phyloP scores from a whole-genome alignment of 2,797 vertebrate genomes.

The Smutsia gigantea region DNA sequence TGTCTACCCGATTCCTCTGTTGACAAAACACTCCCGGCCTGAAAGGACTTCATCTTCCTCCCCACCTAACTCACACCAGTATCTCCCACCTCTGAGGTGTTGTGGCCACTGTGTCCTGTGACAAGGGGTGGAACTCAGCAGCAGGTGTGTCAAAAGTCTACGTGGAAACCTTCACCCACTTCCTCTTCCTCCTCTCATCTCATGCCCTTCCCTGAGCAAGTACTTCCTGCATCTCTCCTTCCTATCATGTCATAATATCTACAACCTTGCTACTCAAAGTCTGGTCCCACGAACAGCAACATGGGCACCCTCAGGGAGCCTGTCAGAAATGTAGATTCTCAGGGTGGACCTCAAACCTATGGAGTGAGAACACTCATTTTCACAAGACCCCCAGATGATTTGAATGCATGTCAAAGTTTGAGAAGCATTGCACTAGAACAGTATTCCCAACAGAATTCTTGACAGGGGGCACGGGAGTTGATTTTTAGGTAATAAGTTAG shows the following conservation, averaged over 20 bases:
- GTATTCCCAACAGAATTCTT: background rate
- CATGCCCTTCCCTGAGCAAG: background rate
- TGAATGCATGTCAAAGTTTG: background rate
- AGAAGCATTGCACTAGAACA: background rate
- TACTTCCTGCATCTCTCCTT: background rate
- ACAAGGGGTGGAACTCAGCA: fast-evolving
- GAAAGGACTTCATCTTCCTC: background rate
- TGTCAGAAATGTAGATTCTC: background rate
- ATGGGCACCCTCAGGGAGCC: fast-evolving
- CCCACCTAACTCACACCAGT: background rate
- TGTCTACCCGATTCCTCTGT: background rate
- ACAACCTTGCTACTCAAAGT: background rate
- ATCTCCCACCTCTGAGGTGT: too few relatives aligned
- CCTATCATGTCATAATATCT: background rate
- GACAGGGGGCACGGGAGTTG: background rate
- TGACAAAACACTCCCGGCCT: background rate
- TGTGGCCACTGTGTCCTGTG: background rate
- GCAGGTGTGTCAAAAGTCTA: background rate
- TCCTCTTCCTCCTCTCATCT: background rate
- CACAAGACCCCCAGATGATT: background rate
- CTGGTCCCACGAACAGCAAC: background rate
- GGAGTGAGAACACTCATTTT: background rate
- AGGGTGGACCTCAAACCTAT: fast-evolving
- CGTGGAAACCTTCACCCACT: background rate
- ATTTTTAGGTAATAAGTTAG: background rate